Evolutionary conservation across 2,888 invertebrate genomes (phyloP), one percentile per base, ranked within the genome.

Genomic region (Heteromyza rotundicornis): DNA sequence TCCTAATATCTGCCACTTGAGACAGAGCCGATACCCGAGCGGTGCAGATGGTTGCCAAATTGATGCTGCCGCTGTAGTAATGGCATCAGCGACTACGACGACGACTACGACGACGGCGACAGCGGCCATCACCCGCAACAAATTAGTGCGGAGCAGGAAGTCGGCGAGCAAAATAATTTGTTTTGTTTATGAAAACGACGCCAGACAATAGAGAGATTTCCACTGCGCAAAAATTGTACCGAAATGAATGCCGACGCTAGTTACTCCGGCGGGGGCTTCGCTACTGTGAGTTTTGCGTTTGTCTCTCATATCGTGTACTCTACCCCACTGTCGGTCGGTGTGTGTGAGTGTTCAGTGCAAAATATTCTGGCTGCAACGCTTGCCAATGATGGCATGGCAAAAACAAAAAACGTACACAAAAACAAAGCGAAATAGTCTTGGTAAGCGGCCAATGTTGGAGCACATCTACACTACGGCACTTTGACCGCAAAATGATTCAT

Each of bases 1-100:
- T 75, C 71, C 75, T 76, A 75, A 74, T 76, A 74, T 74, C 75
- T 74, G 73, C 72, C 74, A 74, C 76, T 74, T 73, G 76, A 76
- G 76, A 75, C 75, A 1, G 7, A 2, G 19, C 47, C 47, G 20
- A 47, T 47, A 47, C 10, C 19, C 17, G 2, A 47, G 40, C 40
- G n/a, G 40, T 19, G 20, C 10, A 40, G 47, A 8, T 47, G 47
- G 19, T 14, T 47, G 47, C 47, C 47, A 47, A 47, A 47, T 47
- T 47, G 47, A 17, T 20, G 47, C 2, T 3, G 40, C 40, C 2
- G 40, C 40, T n/a, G n/a, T n/a, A n/a, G n/a, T n/a, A 32, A 12
- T 12, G 14, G 40, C 40, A 40, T n/a, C 40, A 3, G 40, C 40
- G 27, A 27, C 27, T 27, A 27, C 7, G 10, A 7, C 27, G n/a